A percentile compares a stretch with the other conserved stretches of the same genome.
Conservation (phyloP, 2,888 invertebrate genomes). For the Tiliacea citrago region DNA sequence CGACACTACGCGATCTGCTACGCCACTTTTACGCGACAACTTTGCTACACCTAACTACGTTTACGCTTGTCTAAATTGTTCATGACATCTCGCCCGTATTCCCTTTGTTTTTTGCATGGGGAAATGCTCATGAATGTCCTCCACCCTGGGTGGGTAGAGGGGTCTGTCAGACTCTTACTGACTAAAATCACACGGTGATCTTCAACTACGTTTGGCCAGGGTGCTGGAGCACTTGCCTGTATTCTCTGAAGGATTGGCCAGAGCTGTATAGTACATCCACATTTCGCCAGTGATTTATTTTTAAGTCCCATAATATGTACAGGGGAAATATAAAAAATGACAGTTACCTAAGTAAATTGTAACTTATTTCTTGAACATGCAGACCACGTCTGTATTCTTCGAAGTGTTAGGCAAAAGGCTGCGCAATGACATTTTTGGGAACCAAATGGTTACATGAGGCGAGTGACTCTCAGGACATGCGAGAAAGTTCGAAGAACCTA, state of each 20-base stretch:
- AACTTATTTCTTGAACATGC: not conserved
- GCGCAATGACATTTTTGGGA: too few relatives aligned
- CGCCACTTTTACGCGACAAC: slow-evolving; percentile 1
- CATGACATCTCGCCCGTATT: not conserved
- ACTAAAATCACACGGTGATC: not conserved
- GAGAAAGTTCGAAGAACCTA: too few relatives aligned
- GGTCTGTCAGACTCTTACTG: not conserved
- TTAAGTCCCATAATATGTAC: not conserved
- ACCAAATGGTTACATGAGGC: too few relatives aligned
- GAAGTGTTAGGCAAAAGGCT: too few relatives aligned
- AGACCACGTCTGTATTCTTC: too few relatives aligned
- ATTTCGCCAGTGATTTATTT: not conserved
- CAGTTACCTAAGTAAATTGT: not conserved
- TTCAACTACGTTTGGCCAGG: not conserved
- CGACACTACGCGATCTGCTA: not conserved
- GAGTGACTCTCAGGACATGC: too few relatives aligned
- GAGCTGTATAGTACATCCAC: not conserved
- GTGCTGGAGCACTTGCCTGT: not conserved
- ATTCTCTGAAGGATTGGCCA: too few relatives aligned
- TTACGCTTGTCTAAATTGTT: not conserved
- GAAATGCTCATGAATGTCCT: too few relatives aligned
- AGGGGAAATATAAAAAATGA: not conserved
- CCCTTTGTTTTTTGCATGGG: too few relatives aligned
- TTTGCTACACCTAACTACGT: not conserved
- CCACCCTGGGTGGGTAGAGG: not conserved